Evolutionary conservation across 2,113 vertebrate species (phyloP).

Genomic region (Xyrauchen texanus): DNA sequence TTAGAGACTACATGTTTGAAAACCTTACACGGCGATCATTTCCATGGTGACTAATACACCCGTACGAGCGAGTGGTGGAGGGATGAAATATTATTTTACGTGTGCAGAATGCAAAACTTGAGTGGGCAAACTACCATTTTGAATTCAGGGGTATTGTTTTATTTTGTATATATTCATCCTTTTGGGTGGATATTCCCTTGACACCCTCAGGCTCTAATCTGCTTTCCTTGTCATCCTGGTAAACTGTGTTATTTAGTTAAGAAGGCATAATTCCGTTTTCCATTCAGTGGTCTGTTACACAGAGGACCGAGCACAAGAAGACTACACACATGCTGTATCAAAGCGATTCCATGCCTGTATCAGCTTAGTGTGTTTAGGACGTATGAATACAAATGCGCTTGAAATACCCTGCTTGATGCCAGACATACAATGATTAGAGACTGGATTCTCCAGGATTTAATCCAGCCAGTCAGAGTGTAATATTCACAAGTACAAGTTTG

Average conservation of each 20-base stretch:
- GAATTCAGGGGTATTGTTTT: conserved; percentile 52
- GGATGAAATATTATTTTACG: conserved; percentile 39
- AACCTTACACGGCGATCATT: conserved; percentile 20
- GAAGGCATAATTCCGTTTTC: conserved; percentile 64
- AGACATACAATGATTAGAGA: conserved; percentile 55
- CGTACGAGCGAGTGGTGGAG: neutral
- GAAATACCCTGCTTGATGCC: conserved; percentile 61
- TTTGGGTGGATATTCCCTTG: conserved; percentile 68
- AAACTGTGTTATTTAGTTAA: conserved; percentile 74
- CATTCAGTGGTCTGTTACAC: conserved; percentile 52
- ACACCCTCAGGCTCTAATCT: conserved; percentile 69
- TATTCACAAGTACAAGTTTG: too few relatives aligned
- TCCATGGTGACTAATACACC: conserved; percentile 26
- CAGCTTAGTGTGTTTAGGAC: conserved; percentile 62
- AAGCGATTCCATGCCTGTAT: conserved; percentile 57
- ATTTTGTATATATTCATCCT: conserved; percentile 63
- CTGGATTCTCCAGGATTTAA: conserved; percentile 24
- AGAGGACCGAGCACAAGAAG: conserved; percentile 36
- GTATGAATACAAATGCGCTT: conserved; percentile 58
- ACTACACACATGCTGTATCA: conserved; percentile 46
- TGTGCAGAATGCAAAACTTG: conserved; percentile 43
- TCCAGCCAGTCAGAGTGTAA: neutral
- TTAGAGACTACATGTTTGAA: conserved; percentile 44
- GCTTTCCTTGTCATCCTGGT: conserved; percentile 71
- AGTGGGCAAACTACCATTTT: conserved; percentile 48